Evolutionary conservation across 2,797 vertebrate genomes (phyloP).

Genomic region (Clarias laeviceps): DNA sequence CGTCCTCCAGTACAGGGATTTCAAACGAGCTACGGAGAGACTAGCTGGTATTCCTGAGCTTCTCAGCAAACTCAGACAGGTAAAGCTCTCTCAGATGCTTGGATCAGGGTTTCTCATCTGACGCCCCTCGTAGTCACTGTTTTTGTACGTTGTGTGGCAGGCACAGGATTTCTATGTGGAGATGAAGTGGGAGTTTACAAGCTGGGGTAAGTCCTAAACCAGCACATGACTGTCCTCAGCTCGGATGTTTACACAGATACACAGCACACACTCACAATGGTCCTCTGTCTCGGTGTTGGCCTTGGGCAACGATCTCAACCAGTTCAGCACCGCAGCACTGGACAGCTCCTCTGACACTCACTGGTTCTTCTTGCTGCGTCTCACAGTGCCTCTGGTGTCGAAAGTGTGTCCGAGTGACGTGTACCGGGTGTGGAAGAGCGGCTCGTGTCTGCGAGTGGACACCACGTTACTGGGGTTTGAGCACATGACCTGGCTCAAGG

Average conservation of each 20-base stretch:
- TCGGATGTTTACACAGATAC: neutral
- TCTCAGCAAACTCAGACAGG: constrained; percentile 91
- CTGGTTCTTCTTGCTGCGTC: neutral
- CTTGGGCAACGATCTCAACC: constrained; percentile 17
- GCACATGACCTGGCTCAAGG: constrained; percentile 97
- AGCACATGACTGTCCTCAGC: neutral
- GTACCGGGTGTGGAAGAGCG: constrained; percentile 94
- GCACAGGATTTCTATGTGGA: constrained; percentile 94
- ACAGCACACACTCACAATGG: neutral
- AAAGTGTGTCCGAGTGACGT: constrained; percentile 96
- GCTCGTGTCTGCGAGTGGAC: constrained; percentile 91
- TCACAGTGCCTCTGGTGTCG: constrained; percentile 88
- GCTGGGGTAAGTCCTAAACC: constrained; percentile 77
- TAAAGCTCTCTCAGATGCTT: constrained; percentile 55
- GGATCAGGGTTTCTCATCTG: neutral
- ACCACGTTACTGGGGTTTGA: constrained; percentile 94
- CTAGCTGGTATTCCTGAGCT: constrained; percentile 91
- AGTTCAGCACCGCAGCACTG: constrained; percentile 68
- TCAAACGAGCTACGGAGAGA: constrained; percentile 86
- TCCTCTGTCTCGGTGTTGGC: neutral
- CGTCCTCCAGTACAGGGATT: constrained; percentile 93
- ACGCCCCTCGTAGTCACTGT: neutral
- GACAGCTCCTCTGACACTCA: constrained; percentile 65
- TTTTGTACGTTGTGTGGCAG: constrained; percentile 50
- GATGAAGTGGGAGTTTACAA: constrained; percentile 98